Percentiles rank a stretch among this genome's conserved stretches.
These are phyloP conservation scores for Auanema freiburgensis DNA, from an alignment of 2,888 invertebrate species.

Conservation along the genomic window DNA sequence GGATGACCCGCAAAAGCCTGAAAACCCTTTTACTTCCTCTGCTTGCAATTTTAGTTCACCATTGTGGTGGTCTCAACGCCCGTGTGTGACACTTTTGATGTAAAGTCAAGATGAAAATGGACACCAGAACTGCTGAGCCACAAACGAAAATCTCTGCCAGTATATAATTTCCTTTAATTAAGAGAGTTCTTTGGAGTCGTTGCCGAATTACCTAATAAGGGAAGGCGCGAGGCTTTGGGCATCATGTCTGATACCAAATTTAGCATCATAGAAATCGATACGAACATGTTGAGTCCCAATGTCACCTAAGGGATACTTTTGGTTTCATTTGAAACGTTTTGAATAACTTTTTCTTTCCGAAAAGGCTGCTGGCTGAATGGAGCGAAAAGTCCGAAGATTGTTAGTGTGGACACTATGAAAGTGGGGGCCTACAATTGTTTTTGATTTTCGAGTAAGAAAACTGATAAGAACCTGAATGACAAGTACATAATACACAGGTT, in stretches of 20 bases:
- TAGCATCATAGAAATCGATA: constrained; percentile 48
- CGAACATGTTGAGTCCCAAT: constrained; percentile 44
- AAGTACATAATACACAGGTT: constrained; percentile 27
- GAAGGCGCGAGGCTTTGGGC: constrained; percentile 47
- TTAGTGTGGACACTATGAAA: constrained; percentile 43
- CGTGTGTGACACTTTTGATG: constrained; percentile 22
- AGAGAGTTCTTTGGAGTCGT: not conserved
- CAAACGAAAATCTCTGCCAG: constrained; percentile 24
- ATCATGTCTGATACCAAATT: constrained; percentile 50
- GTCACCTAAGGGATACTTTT: constrained; percentile 23
- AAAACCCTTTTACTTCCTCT: constrained; percentile 4
- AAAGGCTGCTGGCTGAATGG: constrained; percentile 38
- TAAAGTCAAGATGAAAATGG: constrained; percentile 11
- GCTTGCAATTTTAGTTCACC: constrained; percentile 12
- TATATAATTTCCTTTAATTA: constrained; percentile 22
- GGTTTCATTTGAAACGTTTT: not conserved
- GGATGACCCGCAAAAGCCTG: constrained; percentile 12
- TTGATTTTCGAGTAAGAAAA: not conserved
- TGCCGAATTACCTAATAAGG: constrained; percentile 34
- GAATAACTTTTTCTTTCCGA: constrained; percentile 36
- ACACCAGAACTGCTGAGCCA: constrained; percentile 15
- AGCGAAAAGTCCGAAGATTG: constrained; percentile 48
- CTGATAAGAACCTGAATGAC: constrained; percentile 12
- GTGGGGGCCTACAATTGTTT: constrained; percentile 35
- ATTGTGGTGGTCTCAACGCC: constrained; percentile 13